These are phyloP conservation scores for Sympetrum striolatum DNA, from an alignment of 2,888 invertebrate species.

Conservation along the genomic window DNA sequence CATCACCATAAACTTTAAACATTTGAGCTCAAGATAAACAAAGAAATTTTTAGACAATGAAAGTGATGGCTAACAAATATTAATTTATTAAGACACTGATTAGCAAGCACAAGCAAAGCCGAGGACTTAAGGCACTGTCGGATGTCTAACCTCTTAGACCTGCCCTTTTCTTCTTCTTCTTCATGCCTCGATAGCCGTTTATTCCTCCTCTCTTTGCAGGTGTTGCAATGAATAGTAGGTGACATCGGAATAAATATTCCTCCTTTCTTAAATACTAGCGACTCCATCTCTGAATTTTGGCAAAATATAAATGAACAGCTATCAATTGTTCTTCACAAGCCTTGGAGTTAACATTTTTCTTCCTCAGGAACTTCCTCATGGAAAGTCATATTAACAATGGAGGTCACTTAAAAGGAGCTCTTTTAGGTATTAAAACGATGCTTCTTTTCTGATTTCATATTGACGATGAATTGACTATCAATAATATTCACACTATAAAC, in stretches of 20 bases:
- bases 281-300: slow-evolving; percentile 46
- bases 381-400: too few species aligned
- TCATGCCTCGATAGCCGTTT: background rate
- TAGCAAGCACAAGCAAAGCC: too few species aligned
- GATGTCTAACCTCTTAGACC: background rate
- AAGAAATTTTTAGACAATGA: too few species aligned
- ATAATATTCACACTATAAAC: background rate
- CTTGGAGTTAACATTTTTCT: background rate
- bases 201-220: slow-evolving; percentile 49
- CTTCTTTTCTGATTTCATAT: background rate
- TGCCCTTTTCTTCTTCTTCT: background rate
- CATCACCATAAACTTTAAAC: too few species aligned
- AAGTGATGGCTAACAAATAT: too few species aligned
- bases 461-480: background rate
- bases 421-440: background rate
- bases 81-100: too few species aligned
- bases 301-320: background rate
- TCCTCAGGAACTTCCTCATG: background rate
- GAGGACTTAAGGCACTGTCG: too few species aligned
- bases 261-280: slow-evolving; percentile 50
- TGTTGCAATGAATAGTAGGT: slow-evolving; percentile 51
- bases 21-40: too few species aligned
- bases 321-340: background rate
- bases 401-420: too few species aligned
- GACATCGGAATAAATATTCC: slow-evolving; percentile 50